Base-by-base conservation (phyloP, 2,113 vertebrate genomes). In the Telmatochromis sp. region DNA sequence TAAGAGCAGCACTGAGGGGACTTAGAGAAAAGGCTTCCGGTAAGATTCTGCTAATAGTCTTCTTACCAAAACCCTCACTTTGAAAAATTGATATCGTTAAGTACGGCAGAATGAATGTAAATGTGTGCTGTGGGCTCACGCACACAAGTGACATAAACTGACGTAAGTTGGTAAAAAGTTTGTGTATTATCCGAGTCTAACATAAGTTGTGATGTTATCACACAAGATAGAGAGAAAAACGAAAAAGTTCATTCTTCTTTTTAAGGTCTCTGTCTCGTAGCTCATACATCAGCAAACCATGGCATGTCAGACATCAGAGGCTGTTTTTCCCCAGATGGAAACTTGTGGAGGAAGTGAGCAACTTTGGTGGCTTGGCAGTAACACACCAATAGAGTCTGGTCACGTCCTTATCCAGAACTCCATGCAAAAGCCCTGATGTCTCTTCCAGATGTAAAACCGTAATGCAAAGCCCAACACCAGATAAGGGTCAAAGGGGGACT, bases 351-450 rank as follows among this genome's bases (percentile, higher is more conserved):
- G 95, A 95, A 95, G 95, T 92, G 87, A 87, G 89, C 93, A 94
- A 92, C 90, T 92, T 85, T 89, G 91, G 92, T 95, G 95, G 95
- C 95, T 96, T 95, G 95, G 95, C 95, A 95, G 89, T 80, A 91
- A 93, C 91, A 75, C 86, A 82, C 65, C 86, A 91, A 87, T 80
- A 80, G 81, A 94, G 94, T 93, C 94, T 92, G 92, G 94, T 94
- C 95, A 96, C 92, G 90, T 95, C 87, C 94, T 93, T 86, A 83
- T 91, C 89, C 92, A 87, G 68, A 91, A 89, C 87, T 85, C 85
- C 78, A 89, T 26, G 85, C 89, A 89, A 83, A 93, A 88, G 47
- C 23, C 35, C 82, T 93, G 94, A 96, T 95, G 87, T 94, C 49
- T 95, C 86, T 87, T 93, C 94, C 95, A 96, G 95, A 96, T 96